These are phyloP conservation scores for Cerceris rybyensis DNA, from an alignment of 2,888 invertebrate genomes.

Conservation along the genomic window DNA sequence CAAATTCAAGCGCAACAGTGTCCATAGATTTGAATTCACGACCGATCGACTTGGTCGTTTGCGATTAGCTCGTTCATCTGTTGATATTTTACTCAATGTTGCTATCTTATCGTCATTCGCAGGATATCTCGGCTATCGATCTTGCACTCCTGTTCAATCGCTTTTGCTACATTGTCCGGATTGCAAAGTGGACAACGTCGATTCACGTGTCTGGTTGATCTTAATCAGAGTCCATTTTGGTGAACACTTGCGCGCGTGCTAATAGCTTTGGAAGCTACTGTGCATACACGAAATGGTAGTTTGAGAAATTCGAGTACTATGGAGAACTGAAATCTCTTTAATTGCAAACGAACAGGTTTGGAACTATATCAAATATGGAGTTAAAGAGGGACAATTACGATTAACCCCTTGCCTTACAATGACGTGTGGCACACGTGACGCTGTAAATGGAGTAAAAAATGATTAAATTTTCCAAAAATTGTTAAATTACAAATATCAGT, in stretches of 20 bases:
- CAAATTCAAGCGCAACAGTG: conserved; percentile 6
- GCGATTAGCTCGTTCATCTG: conserved; percentile 22
- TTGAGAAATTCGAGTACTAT: no score
- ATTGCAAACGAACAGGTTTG: no score
- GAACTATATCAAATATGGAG: no score
- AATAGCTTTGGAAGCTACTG: neutral
- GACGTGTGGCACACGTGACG: no score
- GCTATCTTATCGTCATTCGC: conserved; percentile 39
- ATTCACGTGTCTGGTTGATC: conserved; percentile 27
- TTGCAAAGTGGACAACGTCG: conserved; percentile 19
- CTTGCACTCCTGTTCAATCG: neutral
- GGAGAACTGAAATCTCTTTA: no score
- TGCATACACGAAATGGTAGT: neutral
- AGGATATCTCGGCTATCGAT: conserved; percentile 28
- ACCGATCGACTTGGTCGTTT: conserved; percentile 1
- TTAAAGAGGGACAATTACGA: no score
- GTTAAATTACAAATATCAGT: no score
- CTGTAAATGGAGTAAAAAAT: no score
- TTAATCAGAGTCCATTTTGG: conserved; percentile 8
- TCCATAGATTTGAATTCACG: conserved; percentile 18
- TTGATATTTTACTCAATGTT: neutral
- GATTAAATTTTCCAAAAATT: no score
- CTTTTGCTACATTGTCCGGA: conserved; percentile 16
- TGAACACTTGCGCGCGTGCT: conserved; percentile 7
- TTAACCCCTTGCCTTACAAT: no score